Base-by-base conservation (phyloP, 53 echinoderm and acorn worm genomes). In the Echinarachnius parma region DNA sequence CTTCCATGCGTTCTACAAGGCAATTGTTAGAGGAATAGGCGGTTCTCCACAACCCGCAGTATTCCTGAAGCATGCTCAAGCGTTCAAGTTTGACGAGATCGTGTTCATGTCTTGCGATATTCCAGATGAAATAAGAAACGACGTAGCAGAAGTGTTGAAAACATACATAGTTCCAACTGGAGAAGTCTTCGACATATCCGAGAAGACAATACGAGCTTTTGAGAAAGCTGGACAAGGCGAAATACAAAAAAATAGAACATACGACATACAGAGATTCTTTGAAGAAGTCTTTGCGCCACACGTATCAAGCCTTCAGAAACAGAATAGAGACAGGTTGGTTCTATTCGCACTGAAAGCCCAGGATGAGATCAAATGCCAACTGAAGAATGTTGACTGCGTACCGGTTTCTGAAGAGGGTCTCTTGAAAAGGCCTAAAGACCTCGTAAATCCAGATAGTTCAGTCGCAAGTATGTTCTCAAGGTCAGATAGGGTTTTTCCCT, bases 351-450 rank as follows among this genome's bases (percentile, higher is more conserved):
- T 83, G 32, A n/a, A 56, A 20, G 26, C 23, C 16, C 13, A 26
- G 14, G 66, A 66, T 21, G 29, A 27, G 5, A 45, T 64, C 9
- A 25, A 46, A 28, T 1, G 26, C 16, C 28, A 60, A 9, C 35
- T 83, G 53, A 67, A 68, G 44, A 30, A 23, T 0, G 60, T 46
- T 7, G 48, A 68, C 4, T 83, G 83, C 45, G 77, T 83, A 66
- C 83, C 83, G 3, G 42, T 67, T 18, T 9, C 34, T 3, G 16
- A 4, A 2, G 30, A 15, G 20, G 0, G 5, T 42, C n/a, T n/a
- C 2, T 60, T 66, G 4, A 53, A 35, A 46, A 66, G 16, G 11
- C 83, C 83, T 16, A 27, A 34, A 9, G 68, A 77, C 21, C 58
- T 83, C 8, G 60, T 68, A 50, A 58, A 83, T 66, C 83, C 60